A percentile compares a stretch with the other conserved stretches of the same genome.
phyloP scores from a whole-genome alignment of 2,888 invertebrate species.

The Hetaerina titia region DNA sequence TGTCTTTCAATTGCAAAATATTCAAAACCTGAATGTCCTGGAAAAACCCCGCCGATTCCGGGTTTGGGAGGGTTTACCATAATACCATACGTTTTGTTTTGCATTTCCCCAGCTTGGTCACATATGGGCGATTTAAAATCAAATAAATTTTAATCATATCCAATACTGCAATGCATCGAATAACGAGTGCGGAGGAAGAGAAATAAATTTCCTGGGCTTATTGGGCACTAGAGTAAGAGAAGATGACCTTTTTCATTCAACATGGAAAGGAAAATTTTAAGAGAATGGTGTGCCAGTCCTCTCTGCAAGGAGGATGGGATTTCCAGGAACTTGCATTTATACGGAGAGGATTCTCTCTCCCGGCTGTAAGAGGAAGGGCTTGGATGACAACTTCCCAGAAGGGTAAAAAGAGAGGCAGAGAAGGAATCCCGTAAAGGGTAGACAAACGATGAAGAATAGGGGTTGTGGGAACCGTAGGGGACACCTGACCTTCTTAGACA shows the following conservation, averaged over 20 bases:
- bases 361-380: not conserved
- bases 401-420: not conserved
- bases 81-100: no score
- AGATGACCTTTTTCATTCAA: not conserved
- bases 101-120: no score
- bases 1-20: no score
- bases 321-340: no score
- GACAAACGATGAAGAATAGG: not conserved
- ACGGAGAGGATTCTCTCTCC: not conserved
- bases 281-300: not conserved
- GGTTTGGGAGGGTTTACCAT: no score
- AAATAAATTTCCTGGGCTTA: not conserved
- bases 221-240: not conserved
- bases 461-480: no score
- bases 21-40: no score
- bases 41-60: no score
- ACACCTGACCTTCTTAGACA: no score
- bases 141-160: no score
- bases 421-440: not conserved
- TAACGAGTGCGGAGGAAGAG: not conserved
- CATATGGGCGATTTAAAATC: no score
- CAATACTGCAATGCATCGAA: no score
- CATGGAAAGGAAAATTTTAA: not conserved
- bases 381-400: not conserved
- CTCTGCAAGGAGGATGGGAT: not conserved